Evolutionary conservation across 1,140 invertebrate species (phyloP).

Genomic region (Meloidogyne hapla): DNA sequence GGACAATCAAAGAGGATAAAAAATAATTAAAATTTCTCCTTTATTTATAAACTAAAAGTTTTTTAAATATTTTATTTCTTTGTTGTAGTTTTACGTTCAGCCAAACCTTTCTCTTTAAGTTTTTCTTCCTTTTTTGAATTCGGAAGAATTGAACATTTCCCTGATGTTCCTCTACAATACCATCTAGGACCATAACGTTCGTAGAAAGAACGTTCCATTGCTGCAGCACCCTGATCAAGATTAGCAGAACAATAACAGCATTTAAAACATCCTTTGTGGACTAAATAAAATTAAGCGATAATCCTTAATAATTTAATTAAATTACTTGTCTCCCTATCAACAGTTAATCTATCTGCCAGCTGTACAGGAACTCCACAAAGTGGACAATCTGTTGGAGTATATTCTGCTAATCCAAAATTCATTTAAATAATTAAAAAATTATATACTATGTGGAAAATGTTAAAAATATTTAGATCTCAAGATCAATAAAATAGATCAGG

Average conservation of each 20-base stretch:
- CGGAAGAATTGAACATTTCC: conserved; percentile 10
- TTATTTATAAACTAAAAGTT: no score
- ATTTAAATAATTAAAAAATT: no score
- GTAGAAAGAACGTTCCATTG: conserved; percentile 17
- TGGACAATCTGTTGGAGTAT: neutral
- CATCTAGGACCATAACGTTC: conserved; percentile 20
- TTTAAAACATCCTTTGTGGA: conserved; percentile 26
- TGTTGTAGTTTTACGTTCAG: conserved; percentile 5
- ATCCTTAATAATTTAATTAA: no score
- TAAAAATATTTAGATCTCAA: no score
- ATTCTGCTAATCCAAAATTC: neutral
- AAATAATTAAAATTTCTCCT: no score
- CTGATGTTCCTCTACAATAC: conserved; percentile 19
- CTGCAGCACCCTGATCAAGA: conserved; percentile 14
- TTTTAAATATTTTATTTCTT: neutral
- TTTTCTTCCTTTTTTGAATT: conserved; percentile 17
- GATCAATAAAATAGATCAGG: no score
- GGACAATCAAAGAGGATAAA: no score
- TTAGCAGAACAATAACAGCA: conserved; percentile 16
- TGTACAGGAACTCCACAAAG: conserved; percentile 10
- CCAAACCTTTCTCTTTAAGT: conserved; percentile 19
- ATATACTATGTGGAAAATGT: no score
- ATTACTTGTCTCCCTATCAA: conserved; percentile 25
- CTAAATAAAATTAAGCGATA: neutral
- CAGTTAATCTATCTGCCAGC: conserved; percentile 18